These are phyloP conservation scores for Saccostrea cuccullata DNA, from an alignment of 1,140 invertebrate species.

Conservation along the genomic window DNA sequence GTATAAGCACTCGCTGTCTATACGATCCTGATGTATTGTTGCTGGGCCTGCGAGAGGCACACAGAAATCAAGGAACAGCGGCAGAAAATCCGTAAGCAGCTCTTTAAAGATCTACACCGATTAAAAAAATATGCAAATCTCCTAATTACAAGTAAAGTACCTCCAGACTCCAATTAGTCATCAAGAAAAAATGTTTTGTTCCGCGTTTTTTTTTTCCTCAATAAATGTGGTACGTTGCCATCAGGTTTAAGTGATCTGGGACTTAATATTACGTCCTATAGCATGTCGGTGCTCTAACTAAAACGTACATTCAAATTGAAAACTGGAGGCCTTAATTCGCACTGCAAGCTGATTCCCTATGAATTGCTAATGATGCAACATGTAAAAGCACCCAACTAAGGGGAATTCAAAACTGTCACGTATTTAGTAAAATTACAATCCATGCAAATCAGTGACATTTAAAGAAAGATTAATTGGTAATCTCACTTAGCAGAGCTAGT, in stretches of 20 bases:
- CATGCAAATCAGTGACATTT: background rate
- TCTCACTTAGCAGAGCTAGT: background rate
- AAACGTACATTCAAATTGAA: background rate
- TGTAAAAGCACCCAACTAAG: background rate
- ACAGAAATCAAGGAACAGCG: background rate
- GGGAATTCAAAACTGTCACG: background rate
- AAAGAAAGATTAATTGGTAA: background rate
- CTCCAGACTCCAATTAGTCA: background rate
- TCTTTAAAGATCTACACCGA: conserved; percentile 19
- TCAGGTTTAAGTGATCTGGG: background rate
- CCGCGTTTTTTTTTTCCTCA: too few species aligned
- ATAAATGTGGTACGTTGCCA: too few species aligned
- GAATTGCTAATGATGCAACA: background rate
- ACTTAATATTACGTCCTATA: background rate
- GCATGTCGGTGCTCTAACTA: background rate
- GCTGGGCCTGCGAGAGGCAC: background rate
- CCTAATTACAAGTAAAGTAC: background rate
- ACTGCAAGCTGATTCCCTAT: background rate
- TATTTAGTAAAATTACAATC: background rate
- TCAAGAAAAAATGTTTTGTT: background rate
- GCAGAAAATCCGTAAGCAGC: conserved; percentile 3
- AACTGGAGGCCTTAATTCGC: background rate
- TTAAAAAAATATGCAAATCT: conserved; percentile 9
- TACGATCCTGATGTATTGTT: background rate
- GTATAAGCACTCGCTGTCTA: background rate